These are phyloP conservation scores for Dorcus parallelipipedus DNA, from an alignment of 2,888 invertebrate species.

Conservation along the genomic window DNA sequence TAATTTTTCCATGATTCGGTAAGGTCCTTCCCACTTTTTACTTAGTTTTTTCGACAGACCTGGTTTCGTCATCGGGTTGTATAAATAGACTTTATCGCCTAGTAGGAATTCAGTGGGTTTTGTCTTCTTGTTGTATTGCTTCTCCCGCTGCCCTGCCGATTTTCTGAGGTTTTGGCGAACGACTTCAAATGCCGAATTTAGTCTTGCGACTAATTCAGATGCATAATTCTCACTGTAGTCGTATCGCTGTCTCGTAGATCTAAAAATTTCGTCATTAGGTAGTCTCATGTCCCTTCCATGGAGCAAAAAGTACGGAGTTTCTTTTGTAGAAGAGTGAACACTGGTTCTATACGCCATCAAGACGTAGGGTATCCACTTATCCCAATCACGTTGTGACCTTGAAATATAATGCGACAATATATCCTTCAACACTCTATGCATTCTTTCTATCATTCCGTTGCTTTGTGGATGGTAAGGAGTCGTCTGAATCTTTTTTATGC, in stretches of 20 bases:
- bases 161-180: background rate
- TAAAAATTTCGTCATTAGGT: constrained; percentile 22
- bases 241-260: constrained; percentile 14
- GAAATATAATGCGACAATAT: constrained; percentile 30
- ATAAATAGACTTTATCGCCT: background rate
- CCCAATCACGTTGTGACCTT: constrained; percentile 30
- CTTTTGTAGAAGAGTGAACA: constrained; percentile 22
- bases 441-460: constrained; percentile 36
- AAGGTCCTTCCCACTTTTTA: background rate
- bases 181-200: constrained; percentile 3
- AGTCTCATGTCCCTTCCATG: constrained; percentile 26
- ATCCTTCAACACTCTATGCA: constrained; percentile 31
- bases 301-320: constrained; percentile 26
- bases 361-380: constrained; percentile 30
- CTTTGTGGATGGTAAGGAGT: constrained; percentile 32
- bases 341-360: constrained; percentile 27
- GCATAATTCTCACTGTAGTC: constrained; percentile 23
- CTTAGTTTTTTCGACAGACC: background rate
- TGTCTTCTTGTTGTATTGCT: background rate
- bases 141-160: background rate
- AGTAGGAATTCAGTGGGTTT: background rate
- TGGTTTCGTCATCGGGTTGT: background rate
- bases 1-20: background rate
- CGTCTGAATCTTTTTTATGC: constrained; percentile 29
- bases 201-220: constrained; percentile 7